Evolutionary conservation across 1,140 invertebrate genomes (phyloP).

Genomic region (Orussus abietinus): DNA sequence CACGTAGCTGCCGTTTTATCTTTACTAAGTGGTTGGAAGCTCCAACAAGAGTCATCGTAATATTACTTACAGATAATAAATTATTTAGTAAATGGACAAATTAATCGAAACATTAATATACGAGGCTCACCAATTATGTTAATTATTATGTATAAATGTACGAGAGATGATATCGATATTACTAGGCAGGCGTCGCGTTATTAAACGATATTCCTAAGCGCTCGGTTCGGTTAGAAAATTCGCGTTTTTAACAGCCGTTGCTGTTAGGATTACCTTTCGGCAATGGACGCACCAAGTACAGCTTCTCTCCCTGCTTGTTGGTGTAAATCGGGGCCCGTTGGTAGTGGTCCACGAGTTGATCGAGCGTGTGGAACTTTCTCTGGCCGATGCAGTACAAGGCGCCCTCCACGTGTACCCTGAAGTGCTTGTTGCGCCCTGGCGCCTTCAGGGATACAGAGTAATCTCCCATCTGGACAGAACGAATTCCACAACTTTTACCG

Average conservation of each 20-base stretch:
- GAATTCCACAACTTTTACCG: constrained; percentile 10
- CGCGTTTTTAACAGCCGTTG: constrained; percentile 51
- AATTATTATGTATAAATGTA: constrained; percentile 51
- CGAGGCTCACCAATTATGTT: constrained; percentile 45
- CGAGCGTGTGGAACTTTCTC: constrained; percentile 91
- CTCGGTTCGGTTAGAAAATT: constrained; percentile 29
- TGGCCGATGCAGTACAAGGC: constrained; percentile 95
- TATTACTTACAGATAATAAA: constrained; percentile 41
- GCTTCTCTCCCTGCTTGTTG: constrained; percentile 90
- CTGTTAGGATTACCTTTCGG: constrained; percentile 62
- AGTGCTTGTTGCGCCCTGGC: constrained; percentile 96
- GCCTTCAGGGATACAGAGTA: constrained; percentile 98
- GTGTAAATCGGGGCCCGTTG: constrained; percentile 98
- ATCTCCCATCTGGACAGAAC: constrained; percentile 82
- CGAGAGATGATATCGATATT: constrained; percentile 41
- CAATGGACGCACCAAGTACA: constrained; percentile 84
- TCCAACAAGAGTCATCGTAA: constrained; percentile 32
- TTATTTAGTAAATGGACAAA: constrained; percentile 41
- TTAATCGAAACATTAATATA: constrained; percentile 48
- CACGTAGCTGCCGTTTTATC: constrained; percentile 31
- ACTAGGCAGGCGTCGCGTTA: constrained; percentile 47
- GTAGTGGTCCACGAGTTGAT: constrained; percentile 97
- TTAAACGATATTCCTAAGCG: constrained; percentile 32
- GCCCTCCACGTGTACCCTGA: constrained; percentile 95
- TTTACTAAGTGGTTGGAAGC: constrained; percentile 35